phyloP scores from a whole-genome alignment of 2,888 invertebrate genomes.

The Microctonus brassicae region DNA sequence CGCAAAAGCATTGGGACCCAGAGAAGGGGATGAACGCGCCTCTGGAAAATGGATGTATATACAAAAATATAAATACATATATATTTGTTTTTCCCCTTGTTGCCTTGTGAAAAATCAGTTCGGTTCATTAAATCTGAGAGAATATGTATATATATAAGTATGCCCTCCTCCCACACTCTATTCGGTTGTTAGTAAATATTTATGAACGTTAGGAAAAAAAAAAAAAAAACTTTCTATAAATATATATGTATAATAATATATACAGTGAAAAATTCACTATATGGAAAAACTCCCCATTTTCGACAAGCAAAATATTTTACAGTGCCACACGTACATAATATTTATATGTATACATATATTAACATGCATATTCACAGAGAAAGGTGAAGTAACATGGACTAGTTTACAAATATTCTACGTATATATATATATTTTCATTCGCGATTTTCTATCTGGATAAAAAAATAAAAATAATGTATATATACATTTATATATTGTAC shows the following conservation, averaged over 20 bases:
- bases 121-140: constrained; percentile 66
- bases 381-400: too few species aligned
- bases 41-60: constrained; percentile 54
- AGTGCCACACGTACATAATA: background rate
- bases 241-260: background rate
- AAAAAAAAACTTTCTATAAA: too few species aligned
- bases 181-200: constrained; percentile 61
- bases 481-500: too few species aligned
- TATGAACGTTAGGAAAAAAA: constrained; percentile 61
- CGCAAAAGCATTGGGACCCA: constrained; percentile 17
- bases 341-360: too few species aligned
- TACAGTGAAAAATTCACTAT: background rate
- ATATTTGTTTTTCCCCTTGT: constrained; percentile 31
- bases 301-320: background rate
- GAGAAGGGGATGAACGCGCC: constrained; percentile 28
- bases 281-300: constrained; percentile 19
- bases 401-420: background rate
- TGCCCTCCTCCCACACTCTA: constrained; percentile 37
- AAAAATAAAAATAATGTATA: too few species aligned
- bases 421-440: background rate
- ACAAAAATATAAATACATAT: background rate
- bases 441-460: too few species aligned
- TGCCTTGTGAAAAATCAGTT: constrained; percentile 62
- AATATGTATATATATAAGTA: constrained; percentile 49
- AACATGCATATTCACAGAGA: too few species aligned